A percentile compares a stretch with the other conserved stretches of the same genome.
Evolutionary conservation across 92 coral and sea anemone genomes (phyloP).

Genomic region (Epizoanthus illoricatus): DNA sequence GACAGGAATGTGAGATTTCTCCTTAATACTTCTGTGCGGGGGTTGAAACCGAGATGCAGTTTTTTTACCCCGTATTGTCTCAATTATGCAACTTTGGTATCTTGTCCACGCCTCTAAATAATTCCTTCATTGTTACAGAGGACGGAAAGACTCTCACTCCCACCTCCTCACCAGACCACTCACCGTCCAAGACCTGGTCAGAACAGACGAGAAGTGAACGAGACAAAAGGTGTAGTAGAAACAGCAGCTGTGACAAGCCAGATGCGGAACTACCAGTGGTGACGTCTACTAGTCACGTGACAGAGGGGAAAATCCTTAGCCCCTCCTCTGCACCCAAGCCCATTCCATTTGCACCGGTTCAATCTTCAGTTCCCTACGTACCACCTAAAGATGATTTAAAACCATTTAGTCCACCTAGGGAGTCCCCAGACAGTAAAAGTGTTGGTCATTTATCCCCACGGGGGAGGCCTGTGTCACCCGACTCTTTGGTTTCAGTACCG

Average conservation of each 20-base stretch:
- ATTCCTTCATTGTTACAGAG: slow-evolving; percentile 26
- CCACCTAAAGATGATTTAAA: slow-evolving; percentile 30
- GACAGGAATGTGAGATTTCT: too few relatives aligned
- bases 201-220: slow-evolving; percentile 12
- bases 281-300: background rate
- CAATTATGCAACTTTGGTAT: background rate
- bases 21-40: too few relatives aligned
- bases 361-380: slow-evolving; percentile 14
- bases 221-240: slow-evolving; percentile 2
- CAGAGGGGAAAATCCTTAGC: slow-evolving; percentile 2
- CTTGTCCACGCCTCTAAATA: background rate
- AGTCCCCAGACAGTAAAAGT: slow-evolving; percentile 32
- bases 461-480: slow-evolving; percentile 76
- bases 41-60: too few relatives aligned
- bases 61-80: too few relatives aligned
- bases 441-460: slow-evolving; percentile 17
- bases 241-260: slow-evolving; percentile 6
- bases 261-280: slow-evolving; percentile 20
- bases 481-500: slow-evolving; percentile 62
- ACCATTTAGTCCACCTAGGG: slow-evolving; percentile 57
- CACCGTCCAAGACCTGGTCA: slow-evolving; percentile 38
- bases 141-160: slow-evolving; percentile 44
- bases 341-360: slow-evolving; percentile 33
- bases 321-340: slow-evolving; percentile 34
- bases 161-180: slow-evolving; percentile 44